A percentile compares a stretch with the other conserved stretches of the same genome.
Evolutionary conservation across 2,888 invertebrate species (phyloP).

Genomic region (Melanchra persicariae): DNA sequence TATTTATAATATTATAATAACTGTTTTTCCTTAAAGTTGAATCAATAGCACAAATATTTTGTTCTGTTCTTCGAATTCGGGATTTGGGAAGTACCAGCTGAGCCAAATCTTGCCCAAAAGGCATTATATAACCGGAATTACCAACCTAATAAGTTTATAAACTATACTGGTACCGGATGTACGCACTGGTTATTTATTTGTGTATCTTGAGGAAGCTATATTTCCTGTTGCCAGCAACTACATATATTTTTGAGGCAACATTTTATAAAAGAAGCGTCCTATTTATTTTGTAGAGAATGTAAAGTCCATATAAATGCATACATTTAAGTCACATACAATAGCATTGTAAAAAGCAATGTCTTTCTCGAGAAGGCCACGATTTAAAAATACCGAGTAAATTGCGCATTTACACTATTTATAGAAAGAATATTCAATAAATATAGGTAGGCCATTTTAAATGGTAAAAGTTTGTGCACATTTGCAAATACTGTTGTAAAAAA

Average conservation of each 20-base stretch:
- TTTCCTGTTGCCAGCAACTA: constrained; percentile 10
- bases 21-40: background rate
- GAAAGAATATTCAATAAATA: constrained; percentile 45
- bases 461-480: constrained; percentile 15
- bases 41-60: background rate
- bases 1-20: background rate
- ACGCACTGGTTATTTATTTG: background rate
- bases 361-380: constrained; percentile 43
- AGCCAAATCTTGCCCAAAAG: background rate
- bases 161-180: background rate
- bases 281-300: background rate
- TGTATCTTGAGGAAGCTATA: constrained; percentile 7
- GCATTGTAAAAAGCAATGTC: constrained; percentile 47
- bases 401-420: constrained; percentile 49
- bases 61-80: background rate
- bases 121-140: background rate
- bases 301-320: constrained; percentile 34
- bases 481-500: constrained; percentile 7
- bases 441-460: constrained; percentile 25
- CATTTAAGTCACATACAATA: constrained; percentile 40
- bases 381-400: constrained; percentile 52
- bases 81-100: background rate
- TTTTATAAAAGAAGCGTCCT: background rate
- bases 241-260: background rate
- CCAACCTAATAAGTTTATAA: background rate